Conservation (phyloP, 2,888 invertebrate species). For the Galerucella pusilla region DNA sequence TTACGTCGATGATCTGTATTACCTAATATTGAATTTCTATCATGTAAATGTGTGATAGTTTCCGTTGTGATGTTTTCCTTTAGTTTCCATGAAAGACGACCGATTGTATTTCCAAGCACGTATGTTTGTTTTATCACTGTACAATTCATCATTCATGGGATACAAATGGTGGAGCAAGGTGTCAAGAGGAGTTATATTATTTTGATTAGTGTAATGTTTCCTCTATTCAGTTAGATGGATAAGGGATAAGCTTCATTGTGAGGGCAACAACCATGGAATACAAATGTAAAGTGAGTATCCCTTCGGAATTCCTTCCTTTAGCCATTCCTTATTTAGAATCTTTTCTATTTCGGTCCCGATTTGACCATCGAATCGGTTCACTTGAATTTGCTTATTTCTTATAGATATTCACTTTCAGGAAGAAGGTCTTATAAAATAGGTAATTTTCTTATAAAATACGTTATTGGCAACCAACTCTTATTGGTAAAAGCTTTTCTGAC, state of each 20-base stretch:
- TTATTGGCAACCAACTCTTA: constrained; percentile 9
- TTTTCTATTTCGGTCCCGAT: constrained; percentile 33
- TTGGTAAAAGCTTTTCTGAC: no score
- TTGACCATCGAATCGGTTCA: constrained; percentile 18
- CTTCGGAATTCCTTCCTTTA: constrained; percentile 36
- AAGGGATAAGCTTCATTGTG: constrained; percentile 58
- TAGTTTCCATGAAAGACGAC: neutral
- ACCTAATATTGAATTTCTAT: neutral
- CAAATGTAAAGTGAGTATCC: constrained; percentile 55
- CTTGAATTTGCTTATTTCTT: constrained; percentile 37
- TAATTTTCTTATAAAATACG: constrained; percentile 29
- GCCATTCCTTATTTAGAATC: constrained; percentile 27
- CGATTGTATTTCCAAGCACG: constrained; percentile 50
- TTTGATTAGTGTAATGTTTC: constrained; percentile 57
- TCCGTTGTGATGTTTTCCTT: neutral
- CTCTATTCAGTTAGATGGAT: constrained; percentile 59
- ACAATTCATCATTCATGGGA: constrained; percentile 61
- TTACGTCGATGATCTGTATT: neutral
- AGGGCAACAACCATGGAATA: constrained; percentile 55
- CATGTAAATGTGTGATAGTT: neutral
- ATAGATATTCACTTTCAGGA: constrained; percentile 11
- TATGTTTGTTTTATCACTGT: constrained; percentile 60
- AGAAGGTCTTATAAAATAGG: constrained; percentile 18
- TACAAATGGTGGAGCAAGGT: constrained; percentile 58
- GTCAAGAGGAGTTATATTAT: constrained; percentile 44